Base-by-base conservation (phyloP, 2,797 vertebrate genomes). In the Rhinoraja longicauda region DNA sequence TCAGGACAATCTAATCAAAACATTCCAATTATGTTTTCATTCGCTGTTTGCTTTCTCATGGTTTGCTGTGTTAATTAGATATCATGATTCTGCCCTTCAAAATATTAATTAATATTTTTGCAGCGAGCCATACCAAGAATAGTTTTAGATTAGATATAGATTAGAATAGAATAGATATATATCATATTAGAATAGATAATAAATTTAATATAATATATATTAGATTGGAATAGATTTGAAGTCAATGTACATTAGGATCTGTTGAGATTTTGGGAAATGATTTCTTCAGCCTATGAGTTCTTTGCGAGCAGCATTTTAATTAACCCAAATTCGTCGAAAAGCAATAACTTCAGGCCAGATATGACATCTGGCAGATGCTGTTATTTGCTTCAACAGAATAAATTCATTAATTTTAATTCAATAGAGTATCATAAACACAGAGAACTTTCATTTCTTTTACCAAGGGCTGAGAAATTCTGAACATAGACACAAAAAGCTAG, bases 11-110 rank as follows among this genome's bases (percentile, higher is more conserved):
- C 21, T 24, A 88, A 93, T 99, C 97, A 98, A 98, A 98, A 96
- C 96, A 96, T 95, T 95, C 95, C 96, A 95, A 97, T 97, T 97
- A 96, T 97, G 98, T 97, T 96, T 97, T 96, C 96, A 94, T 97
- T 97, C 96, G 96, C 96, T 96, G 96, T 96, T 96, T 96, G 96
- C 97, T 97, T 95, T 96, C 96, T 96, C 96, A 95, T 32, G 94
- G 95, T 97, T 96, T 96, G 96, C 96, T 95, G 95, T 96, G 95
- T 96, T 97, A 96, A 97, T 97, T 97, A 97, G 96, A 96, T 97
- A 96, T 95, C 96, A 96, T 96, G 95, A 96, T 97, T 96, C 94
- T 97, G 96, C 97, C 97, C 97, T 96, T 95, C 93, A 93, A 96
- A 96, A 96, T 96, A 95, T 96, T 97, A 97, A 97, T 97, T 97